These are phyloP conservation scores for Lophochroa leadbeateri DNA, from an alignment of 2,113 vertebrate species.

Conservation along the genomic window DNA sequence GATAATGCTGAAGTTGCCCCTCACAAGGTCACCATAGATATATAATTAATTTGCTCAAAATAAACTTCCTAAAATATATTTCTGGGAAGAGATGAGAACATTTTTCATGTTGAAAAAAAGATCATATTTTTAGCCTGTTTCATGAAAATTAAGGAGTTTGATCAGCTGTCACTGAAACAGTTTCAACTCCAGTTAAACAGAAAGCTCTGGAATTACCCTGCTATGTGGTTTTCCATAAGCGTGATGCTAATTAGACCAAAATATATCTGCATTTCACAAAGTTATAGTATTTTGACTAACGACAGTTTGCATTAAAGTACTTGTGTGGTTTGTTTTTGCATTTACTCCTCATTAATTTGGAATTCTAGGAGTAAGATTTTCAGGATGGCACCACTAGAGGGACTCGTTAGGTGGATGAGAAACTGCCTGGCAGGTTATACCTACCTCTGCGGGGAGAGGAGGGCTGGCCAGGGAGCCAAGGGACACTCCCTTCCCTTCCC, in stretches of 20 bases:
- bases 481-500: background rate
- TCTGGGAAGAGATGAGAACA: background rate
- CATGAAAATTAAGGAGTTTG: background rate
- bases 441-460: rapidly evolving
- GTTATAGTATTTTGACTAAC: background rate
- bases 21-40: background rate
- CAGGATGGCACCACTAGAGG: background rate
- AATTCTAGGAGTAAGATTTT: background rate
- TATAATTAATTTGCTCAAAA: background rate
- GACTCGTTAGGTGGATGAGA: background rate
- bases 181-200: background rate
- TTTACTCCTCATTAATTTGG: background rate
- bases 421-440: background rate
- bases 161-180: background rate
- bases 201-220: background rate
- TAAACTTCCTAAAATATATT: background rate
- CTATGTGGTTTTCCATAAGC: background rate
- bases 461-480: background rate
- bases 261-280: background rate
- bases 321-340: background rate
- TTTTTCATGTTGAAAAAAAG: background rate
- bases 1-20: background rate
- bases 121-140: background rate
- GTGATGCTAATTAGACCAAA: background rate
- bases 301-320: background rate